Evolutionary conservation across 2,888 invertebrate genomes (phyloP), one percentile per base, ranked within the genome.

Genomic region (Xanthostigma xanthostigma): DNA sequence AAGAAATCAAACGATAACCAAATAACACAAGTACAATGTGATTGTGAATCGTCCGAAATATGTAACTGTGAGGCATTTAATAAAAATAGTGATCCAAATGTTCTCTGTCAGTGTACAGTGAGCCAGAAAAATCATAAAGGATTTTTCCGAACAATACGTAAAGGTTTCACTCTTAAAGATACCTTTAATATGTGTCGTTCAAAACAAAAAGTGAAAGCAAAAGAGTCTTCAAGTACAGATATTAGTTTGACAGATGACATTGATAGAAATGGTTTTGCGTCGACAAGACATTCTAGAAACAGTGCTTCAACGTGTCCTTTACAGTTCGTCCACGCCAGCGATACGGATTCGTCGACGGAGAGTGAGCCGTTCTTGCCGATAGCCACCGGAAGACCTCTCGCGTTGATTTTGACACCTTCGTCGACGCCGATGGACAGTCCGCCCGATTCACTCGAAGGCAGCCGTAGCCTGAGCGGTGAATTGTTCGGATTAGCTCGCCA

Each of bases 401-500:
- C n/a, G 11, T 42, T 42, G 42, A 13, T 14, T n/a, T 12, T 42
- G 9, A 13, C 13, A 9, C n/a, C 44, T 6, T 44, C 44, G 27
- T 27, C 27, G 27, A 27, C 27, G 27, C 27, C 27, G 27, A 27
- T 27, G 27, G 27, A 27, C 6, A 27, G 27, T 27, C 27, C 27
- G 14, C 44, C 11, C 13, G 13, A 36, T 13, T 14, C 36, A 12
- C 35, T 36, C 13, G 36, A 44, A 9, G 36, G 36, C n/a, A 14
- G 40, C 8, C 42, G 27, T n/a, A 42, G 46, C 43, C 33, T 48
- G 27, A 48, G 42, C 8, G 14, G 14, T 35, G 64, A 66, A 54
- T 57, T 65, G n/a, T 58, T 57, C 2, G 61, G 57, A 47, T 53
- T 67, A 14, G 57, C 62, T 58, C 60, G 80, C 66, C 69, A 73